Evolutionary conservation across 2,113 vertebrate genomes (phyloP).

Genomic region (Pelecanus crispus): DNA sequence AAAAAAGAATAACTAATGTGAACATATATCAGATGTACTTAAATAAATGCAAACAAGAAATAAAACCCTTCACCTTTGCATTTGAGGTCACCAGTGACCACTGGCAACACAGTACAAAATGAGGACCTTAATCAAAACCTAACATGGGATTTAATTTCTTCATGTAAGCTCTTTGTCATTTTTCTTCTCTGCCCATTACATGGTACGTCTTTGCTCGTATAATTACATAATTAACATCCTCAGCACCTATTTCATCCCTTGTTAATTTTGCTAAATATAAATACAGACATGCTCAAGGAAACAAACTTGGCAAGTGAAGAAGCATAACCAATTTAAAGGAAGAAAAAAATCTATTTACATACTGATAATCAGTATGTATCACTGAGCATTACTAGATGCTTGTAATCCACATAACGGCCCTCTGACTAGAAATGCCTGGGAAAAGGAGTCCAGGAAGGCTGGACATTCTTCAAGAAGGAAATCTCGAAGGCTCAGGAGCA

Average conservation of each 20-base stretch:
- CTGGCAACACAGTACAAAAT: background rate
- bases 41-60: slow-evolving; percentile 24
- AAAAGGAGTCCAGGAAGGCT: too few relatives aligned
- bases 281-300: slow-evolving; percentile 51
- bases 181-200: background rate
- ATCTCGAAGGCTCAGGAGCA: too few relatives aligned
- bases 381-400: background rate
- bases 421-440: background rate
- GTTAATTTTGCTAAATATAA: slow-evolving; percentile 63
- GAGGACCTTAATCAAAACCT: background rate
- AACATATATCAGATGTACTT: slow-evolving; percentile 24
- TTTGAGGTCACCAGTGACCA: background rate
- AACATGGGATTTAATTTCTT: background rate
- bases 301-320: slow-evolving; percentile 26
- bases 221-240: slow-evolving; percentile 61
- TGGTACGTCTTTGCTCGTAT: background rate
- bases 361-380: background rate
- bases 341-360: background rate
- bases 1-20: background rate
- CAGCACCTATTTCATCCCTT: slow-evolving; percentile 50
- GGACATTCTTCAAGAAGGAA: too few relatives aligned
- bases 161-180: background rate
- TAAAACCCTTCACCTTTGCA: background rate
- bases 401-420: background rate
- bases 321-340: background rate